Evolutionary conservation across 2,888 invertebrate species (phyloP).

Genomic region (Embidobia sp.): DNA sequence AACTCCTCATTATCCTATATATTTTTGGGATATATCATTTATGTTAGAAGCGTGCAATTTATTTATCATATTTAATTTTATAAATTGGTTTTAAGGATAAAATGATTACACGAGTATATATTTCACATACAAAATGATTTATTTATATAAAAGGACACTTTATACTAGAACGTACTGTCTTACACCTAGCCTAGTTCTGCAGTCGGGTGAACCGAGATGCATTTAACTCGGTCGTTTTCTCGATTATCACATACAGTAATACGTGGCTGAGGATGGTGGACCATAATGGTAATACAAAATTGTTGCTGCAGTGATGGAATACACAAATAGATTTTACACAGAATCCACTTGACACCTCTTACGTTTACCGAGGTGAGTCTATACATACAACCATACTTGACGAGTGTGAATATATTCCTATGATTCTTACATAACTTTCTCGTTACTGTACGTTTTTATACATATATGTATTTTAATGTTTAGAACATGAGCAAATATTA

Average conservation of each 20-base stretch:
- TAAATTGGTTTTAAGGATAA: background rate
- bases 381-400: constrained; percentile 63
- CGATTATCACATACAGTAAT: constrained; percentile 77
- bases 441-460: constrained; percentile 57
- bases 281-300: constrained; percentile 51
- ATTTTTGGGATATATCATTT: too few species aligned
- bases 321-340: constrained; percentile 42
- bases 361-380: constrained; percentile 64
- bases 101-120: background rate
- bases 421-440: constrained; percentile 52
- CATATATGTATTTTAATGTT: constrained; percentile 59
- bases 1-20: too few species aligned
- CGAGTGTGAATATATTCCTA: constrained; percentile 56
- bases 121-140: constrained; percentile 79
- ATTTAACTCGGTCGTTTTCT: constrained; percentile 72
- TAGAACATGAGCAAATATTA: constrained; percentile 60
- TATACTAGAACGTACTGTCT: constrained; percentile 79
- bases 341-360: constrained; percentile 53
- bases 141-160: constrained; percentile 80
- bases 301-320: constrained; percentile 38
- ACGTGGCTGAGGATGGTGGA: constrained; percentile 69
- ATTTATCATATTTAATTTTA: too few species aligned
- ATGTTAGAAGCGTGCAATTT: too few species aligned
- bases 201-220: constrained; percentile 71
- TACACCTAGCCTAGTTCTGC: constrained; percentile 74